These are phyloP conservation scores for Drosophila yakuba DNA, from an alignment of 1,140 invertebrate genomes.

Conservation along the genomic window DNA sequence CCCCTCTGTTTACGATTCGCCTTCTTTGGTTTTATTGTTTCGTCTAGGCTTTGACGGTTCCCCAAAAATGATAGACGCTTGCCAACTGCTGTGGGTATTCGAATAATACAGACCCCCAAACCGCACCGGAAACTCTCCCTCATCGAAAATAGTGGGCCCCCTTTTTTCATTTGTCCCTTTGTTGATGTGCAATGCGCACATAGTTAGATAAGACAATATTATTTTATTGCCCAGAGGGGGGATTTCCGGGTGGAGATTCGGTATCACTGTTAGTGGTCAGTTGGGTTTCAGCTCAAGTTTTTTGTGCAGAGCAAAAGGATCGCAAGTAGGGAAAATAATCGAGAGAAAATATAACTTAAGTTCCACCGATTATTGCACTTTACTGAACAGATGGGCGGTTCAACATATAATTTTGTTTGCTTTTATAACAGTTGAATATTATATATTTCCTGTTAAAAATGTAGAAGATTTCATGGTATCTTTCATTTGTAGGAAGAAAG, in stretches of 20 bases:
- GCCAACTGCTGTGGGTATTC: constrained; percentile 59
- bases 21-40: constrained; percentile 74
- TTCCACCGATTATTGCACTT: not conserved
- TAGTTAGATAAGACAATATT: constrained; percentile 83
- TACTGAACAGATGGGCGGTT: too few species aligned
- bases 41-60: constrained; percentile 44
- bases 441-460: too few species aligned
- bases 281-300: constrained; percentile 8
- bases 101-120: constrained; percentile 43
- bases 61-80: constrained; percentile 34
- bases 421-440: too few species aligned
- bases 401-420: too few species aligned
- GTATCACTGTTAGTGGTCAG: constrained; percentile 44
- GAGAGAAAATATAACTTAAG: not conserved
- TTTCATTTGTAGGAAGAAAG: too few species aligned
- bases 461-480: too few species aligned
- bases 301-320: constrained; percentile 11
- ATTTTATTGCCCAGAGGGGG: constrained; percentile 66
- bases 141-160: constrained; percentile 57
- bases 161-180: constrained; percentile 46
- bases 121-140: constrained; percentile 15
- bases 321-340: not conserved
- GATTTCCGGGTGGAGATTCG: constrained; percentile 12
- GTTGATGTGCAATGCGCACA: constrained; percentile 72
- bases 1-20: constrained; percentile 44